phyloP scores from a whole-genome alignment of 2,113 vertebrate species.

The Macquaria ambigua region DNA sequence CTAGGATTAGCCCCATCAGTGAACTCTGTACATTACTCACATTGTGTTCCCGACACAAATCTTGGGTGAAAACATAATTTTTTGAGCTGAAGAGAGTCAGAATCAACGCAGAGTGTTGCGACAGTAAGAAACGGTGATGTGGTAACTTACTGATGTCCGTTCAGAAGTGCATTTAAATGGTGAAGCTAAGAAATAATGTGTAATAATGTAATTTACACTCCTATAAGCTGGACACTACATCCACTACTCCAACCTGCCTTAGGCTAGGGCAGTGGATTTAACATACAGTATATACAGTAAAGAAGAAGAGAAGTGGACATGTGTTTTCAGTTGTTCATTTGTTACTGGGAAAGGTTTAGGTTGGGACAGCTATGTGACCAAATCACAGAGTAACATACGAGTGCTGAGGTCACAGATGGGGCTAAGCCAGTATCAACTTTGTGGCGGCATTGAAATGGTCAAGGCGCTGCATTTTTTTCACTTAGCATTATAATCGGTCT shows the following conservation, averaged over 20 bases:
- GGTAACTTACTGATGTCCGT: too few relatives aligned
- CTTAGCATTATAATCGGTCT: not conserved
- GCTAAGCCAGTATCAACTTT: conserved; percentile 1
- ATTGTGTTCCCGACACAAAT: too few relatives aligned
- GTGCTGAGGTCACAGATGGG: conserved; percentile 29
- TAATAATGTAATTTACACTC: not conserved
- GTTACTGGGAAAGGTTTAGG: not conserved
- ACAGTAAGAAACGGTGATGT: too few relatives aligned
- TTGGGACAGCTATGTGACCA: not conserved
- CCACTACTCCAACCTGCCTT: not conserved
- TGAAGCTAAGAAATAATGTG: too few relatives aligned
- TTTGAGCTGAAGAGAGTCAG: too few relatives aligned
- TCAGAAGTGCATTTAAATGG: too few relatives aligned
- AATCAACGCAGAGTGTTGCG: too few relatives aligned
- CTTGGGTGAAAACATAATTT: too few relatives aligned
- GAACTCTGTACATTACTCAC: too few relatives aligned
- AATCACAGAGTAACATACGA: conserved; percentile 18
- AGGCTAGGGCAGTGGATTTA: not conserved
- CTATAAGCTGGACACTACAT: not conserved
- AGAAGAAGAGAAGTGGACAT: not conserved
- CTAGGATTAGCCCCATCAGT: too few relatives aligned
- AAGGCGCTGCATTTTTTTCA: not conserved
- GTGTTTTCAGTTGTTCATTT: not conserved
- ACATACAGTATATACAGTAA: not conserved
- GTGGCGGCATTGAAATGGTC: not conserved